Evolutionary conservation across 2,113 vertebrate genomes (phyloP).

Genomic region (Ochotona curzoniae): DNA sequence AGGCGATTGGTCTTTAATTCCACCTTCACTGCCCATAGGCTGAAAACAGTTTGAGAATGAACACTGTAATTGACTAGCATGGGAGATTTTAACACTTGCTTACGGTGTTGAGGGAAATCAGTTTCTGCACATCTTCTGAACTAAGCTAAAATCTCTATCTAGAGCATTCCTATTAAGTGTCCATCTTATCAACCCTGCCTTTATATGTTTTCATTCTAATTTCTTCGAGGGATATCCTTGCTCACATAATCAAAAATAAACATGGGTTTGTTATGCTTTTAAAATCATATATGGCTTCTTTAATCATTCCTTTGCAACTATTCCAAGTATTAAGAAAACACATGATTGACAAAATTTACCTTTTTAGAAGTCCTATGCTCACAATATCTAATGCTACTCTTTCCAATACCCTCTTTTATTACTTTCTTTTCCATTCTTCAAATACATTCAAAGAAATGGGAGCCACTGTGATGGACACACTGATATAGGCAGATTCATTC

Average conservation of each 20-base stretch:
- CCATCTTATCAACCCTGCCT: slow-evolving; percentile 66
- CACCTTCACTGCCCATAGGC: slow-evolving; percentile 68
- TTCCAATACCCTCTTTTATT: slow-evolving; percentile 4
- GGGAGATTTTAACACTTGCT: slow-evolving; percentile 74
- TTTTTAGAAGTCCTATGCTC: slow-evolving; percentile 50
- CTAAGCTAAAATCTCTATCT: slow-evolving; percentile 70
- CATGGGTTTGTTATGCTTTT: slow-evolving; percentile 58
- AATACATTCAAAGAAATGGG: slow-evolving; percentile 43
- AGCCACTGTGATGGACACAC: background rate
- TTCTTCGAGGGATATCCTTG: slow-evolving; percentile 63
- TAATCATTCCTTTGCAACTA: slow-evolving; percentile 57
- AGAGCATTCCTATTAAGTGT: slow-evolving; percentile 76
- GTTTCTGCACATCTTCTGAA: slow-evolving; percentile 67
- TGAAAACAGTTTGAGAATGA: slow-evolving; percentile 71
- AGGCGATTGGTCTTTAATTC: slow-evolving; percentile 77
- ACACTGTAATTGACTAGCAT: slow-evolving; percentile 67
- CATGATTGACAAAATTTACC: slow-evolving; percentile 56
- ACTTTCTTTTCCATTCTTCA: slow-evolving; percentile 24
- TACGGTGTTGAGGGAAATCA: slow-evolving; percentile 79
- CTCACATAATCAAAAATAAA: slow-evolving; percentile 63
- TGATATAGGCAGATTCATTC: slow-evolving; percentile 42
- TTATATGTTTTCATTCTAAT: slow-evolving; percentile 72
- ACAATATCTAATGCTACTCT: slow-evolving; percentile 37
- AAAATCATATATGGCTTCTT: slow-evolving; percentile 45
- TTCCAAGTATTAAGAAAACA: slow-evolving; percentile 54